Percentiles rank a stretch among this genome's conserved stretches.
These are phyloP conservation scores for Yasuhikotakia modesta DNA, from an alignment of 2,797 vertebrate genomes.

Conservation along the genomic window DNA sequence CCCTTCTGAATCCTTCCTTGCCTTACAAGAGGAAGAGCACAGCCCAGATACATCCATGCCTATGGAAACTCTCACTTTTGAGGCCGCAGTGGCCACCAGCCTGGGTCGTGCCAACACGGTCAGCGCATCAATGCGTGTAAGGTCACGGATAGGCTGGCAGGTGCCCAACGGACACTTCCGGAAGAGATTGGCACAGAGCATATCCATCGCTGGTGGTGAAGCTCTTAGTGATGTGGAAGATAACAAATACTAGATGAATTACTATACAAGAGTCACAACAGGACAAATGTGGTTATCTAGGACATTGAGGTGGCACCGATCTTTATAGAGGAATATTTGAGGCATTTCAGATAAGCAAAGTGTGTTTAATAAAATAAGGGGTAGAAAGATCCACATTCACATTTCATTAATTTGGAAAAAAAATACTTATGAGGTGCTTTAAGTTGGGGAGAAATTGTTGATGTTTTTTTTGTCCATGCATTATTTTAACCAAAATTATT, in stretches of 20 bases:
- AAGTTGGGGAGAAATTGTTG: background rate
- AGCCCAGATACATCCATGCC: slow-evolving; percentile 91
- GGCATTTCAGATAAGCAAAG: slow-evolving; percentile 22
- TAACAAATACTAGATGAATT: slow-evolving; percentile 85
- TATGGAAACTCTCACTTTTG: slow-evolving; percentile 94
- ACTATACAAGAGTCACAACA: slow-evolving; percentile 31
- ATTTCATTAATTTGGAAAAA: background rate
- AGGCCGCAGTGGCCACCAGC: slow-evolving; percentile 94
- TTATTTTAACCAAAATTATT: slow-evolving; percentile 4
- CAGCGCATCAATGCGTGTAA: slow-evolving; percentile 81
- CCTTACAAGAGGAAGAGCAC: slow-evolving; percentile 89
- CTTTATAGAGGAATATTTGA: slow-evolving; percentile 9
- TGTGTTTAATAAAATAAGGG: slow-evolving; percentile 38
- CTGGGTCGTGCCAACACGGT: slow-evolving; percentile 94
- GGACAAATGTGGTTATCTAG: slow-evolving; percentile 4
- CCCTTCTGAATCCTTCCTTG: slow-evolving; percentile 94
- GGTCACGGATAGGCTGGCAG: slow-evolving; percentile 91
- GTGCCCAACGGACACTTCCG: slow-evolving; percentile 97
- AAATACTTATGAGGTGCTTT: background rate
- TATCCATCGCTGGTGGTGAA: slow-evolving; percentile 84
- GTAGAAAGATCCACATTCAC: slow-evolving; percentile 25
- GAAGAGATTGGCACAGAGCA: slow-evolving; percentile 86
- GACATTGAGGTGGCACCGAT: slow-evolving; percentile 4
- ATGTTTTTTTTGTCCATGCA: background rate
- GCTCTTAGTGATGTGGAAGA: slow-evolving; percentile 95